phyloP scores from a whole-genome alignment of 2,797 vertebrate genomes.

The Lutra lutra region DNA sequence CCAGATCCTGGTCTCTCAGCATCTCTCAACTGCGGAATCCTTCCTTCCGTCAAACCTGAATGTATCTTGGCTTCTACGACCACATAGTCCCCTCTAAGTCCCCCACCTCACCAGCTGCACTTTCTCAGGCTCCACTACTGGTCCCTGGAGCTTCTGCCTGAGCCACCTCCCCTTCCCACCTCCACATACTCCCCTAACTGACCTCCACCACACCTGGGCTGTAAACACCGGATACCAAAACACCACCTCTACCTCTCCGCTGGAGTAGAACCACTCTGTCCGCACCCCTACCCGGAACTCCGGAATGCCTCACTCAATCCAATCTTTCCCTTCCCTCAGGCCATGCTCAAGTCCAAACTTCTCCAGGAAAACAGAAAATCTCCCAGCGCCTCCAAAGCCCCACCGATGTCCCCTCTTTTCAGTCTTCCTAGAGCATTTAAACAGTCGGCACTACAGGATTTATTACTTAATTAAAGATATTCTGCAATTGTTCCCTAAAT shows the following conservation, averaged over 20 bases:
- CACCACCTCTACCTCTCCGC: background rate
- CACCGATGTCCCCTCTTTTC: background rate
- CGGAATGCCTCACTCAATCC: background rate
- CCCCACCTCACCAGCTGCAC: background rate
- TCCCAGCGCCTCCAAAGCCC: background rate
- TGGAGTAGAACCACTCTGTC: background rate
- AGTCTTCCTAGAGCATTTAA: background rate
- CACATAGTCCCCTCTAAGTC: background rate
- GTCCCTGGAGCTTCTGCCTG: background rate
- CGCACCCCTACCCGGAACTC: background rate
- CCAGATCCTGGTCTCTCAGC: background rate
- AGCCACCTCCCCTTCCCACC: background rate
- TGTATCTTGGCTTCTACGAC: background rate
- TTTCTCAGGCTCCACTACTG: background rate
- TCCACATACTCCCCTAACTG: background rate
- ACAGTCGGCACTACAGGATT: background rate
- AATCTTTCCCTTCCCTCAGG: background rate
- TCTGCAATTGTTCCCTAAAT: slow-evolving; percentile 40
- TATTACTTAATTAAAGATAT: slow-evolving; percentile 42
- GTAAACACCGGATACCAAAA: background rate
- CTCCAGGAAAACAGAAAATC: background rate
- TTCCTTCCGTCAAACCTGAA: background rate
- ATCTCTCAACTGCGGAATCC: background rate
- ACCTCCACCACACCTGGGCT: background rate
- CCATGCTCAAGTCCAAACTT: background rate